Conservation (phyloP, 92 coral and sea anemone genomes). For the Porites divaricata region DNA sequence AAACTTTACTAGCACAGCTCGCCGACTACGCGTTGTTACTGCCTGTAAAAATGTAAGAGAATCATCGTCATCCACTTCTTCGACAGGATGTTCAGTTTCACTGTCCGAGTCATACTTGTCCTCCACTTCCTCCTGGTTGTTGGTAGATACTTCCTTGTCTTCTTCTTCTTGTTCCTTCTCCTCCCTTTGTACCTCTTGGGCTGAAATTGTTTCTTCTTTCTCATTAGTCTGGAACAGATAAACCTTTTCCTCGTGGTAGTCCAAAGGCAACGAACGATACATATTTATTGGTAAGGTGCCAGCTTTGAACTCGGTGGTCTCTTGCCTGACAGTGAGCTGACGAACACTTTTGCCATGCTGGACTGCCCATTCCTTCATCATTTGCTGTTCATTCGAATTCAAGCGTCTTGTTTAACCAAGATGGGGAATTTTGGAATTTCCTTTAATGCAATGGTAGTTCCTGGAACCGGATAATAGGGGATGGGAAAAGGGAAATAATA, state of each 20-base stretch:
- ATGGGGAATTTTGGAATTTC: no score
- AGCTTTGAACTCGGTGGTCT: constrained; percentile 47
- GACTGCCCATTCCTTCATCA: no score
- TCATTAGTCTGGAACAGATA: background rate
- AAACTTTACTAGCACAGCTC: constrained; percentile 2
- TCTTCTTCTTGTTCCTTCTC: background rate
- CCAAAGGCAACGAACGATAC: constrained; percentile 14
- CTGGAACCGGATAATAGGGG: no score
- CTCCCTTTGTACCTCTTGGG: background rate
- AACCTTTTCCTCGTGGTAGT: constrained; percentile 7
- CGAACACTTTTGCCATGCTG: no score
- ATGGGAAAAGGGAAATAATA: no score
- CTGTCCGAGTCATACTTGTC: constrained; percentile 10
- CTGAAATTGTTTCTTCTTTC: background rate
- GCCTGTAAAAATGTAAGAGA: background rate
- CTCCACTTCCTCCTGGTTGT: background rate
- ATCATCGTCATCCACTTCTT: constrained; percentile 2
- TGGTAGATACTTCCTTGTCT: background rate
- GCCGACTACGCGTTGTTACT: constrained; percentile 16
- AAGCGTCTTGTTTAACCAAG: no score
- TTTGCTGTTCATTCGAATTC: no score
- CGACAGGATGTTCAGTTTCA: background rate
- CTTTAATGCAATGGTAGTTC: no score
- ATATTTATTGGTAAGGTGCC: constrained; percentile 33
- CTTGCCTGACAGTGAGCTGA: no score